Base-by-base conservation (phyloP, 2,888 invertebrate species). In the Myopa tessellatipennis region DNA sequence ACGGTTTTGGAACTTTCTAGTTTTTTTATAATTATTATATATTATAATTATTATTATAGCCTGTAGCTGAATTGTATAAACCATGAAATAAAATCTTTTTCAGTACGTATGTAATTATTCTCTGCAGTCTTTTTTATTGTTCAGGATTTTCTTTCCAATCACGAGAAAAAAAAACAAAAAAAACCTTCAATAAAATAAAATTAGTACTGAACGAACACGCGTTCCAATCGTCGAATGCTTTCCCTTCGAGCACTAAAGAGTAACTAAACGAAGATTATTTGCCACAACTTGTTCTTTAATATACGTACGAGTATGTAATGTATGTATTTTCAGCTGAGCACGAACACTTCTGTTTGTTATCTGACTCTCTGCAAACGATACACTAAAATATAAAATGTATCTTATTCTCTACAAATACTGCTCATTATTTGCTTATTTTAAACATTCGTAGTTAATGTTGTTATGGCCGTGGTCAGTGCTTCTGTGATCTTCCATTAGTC, bases 241-340 rank as follows among this genome's bases (percentile, higher is more conserved):
- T 52, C 7, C 5, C 7, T 16, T 61, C n/a, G 40, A 63, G 45
- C 63, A 63, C 50, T 34, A 74, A 74, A 45, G 63, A 63, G 18
- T 52, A 36, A 74, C 63, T 74, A 55, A 74, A 71, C 55, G 14
- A 14, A 45, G 34, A 58, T 70, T 74, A 50, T 50, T 52, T 45
- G 73, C 45, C 26, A 50, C 50, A 50, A 14, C 50, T 50, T 50
- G 55, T 55, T 55, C 16, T 14, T 5, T 3, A 45, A 45, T 10
- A 10, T 45, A 45, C 3, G 7, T 45, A 6, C 45, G 45, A 2
- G 45, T 10, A 8, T 10, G 45, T 45, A 26, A 2, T 45, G 45
- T 4, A 45, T 45, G 45, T 45, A 45, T 45, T 45, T 45, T 6
- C 1, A 45, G 10, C 45, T 45, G 45, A 45, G 10, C 45, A 45